A percentile compares a stretch with the other conserved stretches of the same genome.
Evolutionary conservation across 1,140 invertebrate genomes (phyloP).

Genomic region (Drosophila triauraria): DNA sequence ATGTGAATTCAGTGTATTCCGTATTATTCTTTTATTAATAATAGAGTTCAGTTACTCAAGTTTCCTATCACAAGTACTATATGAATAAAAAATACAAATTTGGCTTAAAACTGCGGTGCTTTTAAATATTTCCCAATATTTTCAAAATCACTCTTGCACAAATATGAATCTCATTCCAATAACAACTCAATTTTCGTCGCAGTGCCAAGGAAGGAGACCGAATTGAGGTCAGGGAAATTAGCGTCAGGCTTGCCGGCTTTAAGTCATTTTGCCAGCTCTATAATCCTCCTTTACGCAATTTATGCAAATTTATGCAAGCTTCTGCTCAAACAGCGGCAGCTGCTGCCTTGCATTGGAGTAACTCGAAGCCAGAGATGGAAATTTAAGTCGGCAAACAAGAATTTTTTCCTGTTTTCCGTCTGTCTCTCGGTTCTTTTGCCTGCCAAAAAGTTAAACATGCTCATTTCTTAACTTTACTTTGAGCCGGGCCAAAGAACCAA

Average conservation of each 20-base stretch:
- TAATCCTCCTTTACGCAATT: conserved; percentile 44
- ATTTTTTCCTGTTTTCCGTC: conserved; percentile 33
- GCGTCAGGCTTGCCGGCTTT: conserved; percentile 57
- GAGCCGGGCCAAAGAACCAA: conserved; percentile 20
- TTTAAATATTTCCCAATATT: no score
- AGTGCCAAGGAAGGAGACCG: neutral
- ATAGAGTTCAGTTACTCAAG: no score
- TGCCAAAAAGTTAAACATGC: conserved; percentile 67
- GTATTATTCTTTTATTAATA: no score
- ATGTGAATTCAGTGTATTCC: no score
- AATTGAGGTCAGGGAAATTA: conserved; percentile 72
- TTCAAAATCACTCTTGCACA: no score
- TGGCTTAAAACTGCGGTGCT: no score
- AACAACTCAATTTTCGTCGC: conserved; percentile 8
- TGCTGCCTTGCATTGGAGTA: conserved; percentile 41
- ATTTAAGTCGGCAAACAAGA: conserved; percentile 49
- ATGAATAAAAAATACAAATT: no score
- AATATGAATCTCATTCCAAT: neutral
- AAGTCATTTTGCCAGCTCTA: conserved; percentile 52
- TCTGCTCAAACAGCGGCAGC: conserved; percentile 47
- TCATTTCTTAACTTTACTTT: conserved; percentile 67
- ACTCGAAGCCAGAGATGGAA: conserved; percentile 35
- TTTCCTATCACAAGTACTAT: no score
- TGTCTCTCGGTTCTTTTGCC: conserved; percentile 29
- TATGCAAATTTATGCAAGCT: conserved; percentile 68